Base-by-base conservation (phyloP, 2,113 vertebrate species). In the Ceratotherium simum region DNA sequence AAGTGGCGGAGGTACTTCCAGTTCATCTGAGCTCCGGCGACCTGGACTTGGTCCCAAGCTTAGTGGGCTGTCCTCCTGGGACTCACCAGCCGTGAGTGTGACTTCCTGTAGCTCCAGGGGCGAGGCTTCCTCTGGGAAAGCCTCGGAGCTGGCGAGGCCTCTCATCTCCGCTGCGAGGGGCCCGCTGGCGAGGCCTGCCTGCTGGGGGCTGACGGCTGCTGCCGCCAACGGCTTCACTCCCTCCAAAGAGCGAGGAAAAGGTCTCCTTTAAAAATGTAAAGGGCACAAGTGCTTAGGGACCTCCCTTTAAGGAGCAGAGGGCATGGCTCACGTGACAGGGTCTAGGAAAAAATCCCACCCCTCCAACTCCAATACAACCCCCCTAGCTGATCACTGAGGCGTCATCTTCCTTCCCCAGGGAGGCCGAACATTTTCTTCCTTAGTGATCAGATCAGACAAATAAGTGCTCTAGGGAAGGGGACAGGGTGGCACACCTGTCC, bases 31-130 rank as follows among this genome's bases (percentile, higher is more conserved):
- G 91, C 76, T 75, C 95, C 58, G 86, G 75, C 33, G 97, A 97
- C 29, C 97, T 98, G 96, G 98, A 97, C 84, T 33, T 97, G 97
- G 97, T 97, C 98, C 95, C 10, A 81, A 94, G 94, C 2, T 82
- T 5, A 64, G 72, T n/a, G 78, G 1, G 21, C 95, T 2, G 85
- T 91, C 75, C 95, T 91, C 97, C 97, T 25, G 96, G 97, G 97
- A 23, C 86, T 60, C 1, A 46, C 85, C 88, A 97, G 75, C 97
- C 72, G 64, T 97, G 97, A 98, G 96, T 58, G 96, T 81, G 64
- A 98, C 98, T 98, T 98, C 97, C 97, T 97, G 62, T 48, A 93
- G 97, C 95, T 93, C 97, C 94, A 78, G 90, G 90, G 79, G 96
- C 67, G 14, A 65, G 94, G 97, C 96, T 97, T 98, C 97, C 97